These are phyloP conservation scores for Metaphire vulgaris DNA, from an alignment of 1,140 invertebrate genomes.

Conservation along the genomic window DNA sequence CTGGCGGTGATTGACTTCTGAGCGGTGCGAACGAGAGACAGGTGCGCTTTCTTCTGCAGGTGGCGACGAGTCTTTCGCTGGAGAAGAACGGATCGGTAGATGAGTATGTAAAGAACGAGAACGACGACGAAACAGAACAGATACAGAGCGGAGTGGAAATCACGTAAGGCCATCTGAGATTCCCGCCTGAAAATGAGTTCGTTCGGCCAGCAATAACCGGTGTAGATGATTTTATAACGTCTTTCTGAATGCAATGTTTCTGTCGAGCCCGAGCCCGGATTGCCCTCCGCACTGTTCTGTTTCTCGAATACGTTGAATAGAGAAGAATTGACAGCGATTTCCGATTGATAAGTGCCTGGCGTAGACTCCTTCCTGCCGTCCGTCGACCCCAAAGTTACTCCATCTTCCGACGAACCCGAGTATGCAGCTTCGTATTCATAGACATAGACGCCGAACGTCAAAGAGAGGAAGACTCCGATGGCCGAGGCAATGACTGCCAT, in stretches of 20 bases:
- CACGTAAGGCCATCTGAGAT: conserved; percentile 28
- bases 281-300: no score
- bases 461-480: conserved; percentile 40
- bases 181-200: conserved; percentile 17
- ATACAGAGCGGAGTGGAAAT: conserved; percentile 24
- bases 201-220: not conserved
- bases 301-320: no score
- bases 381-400: no score
- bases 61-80: conserved; percentile 7
- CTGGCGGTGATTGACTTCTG: conserved; percentile 25
- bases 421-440: no score
- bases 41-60: conserved; percentile 27
- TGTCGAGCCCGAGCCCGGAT: no score
- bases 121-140: conserved; percentile 30
- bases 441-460: conserved; percentile 39
- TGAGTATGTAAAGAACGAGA: conserved; percentile 29
- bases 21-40: conserved; percentile 13
- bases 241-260: no score
- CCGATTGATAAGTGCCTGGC: no score
- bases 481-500: conserved; percentile 37
- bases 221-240: no score
- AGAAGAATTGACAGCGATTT: no score
- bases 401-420: no score
- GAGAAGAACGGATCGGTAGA: conserved; percentile 30
- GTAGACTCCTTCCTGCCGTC: no score